Evolutionary conservation across 2,888 invertebrate species (phyloP).

Genomic region (Andrena chrysosceles): DNA sequence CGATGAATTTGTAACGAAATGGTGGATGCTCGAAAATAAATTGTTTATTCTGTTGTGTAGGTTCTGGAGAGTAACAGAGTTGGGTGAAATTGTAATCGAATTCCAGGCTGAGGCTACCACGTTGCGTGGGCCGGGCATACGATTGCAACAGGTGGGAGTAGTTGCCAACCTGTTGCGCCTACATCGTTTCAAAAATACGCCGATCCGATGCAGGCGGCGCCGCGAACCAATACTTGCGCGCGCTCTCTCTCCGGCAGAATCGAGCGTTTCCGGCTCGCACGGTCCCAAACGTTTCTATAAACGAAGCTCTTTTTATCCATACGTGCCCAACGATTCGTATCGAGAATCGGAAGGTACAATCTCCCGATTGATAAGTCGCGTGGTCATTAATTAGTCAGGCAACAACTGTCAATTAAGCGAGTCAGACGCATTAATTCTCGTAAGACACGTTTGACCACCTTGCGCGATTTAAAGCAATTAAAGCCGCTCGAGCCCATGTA

Average conservation of each 20-base stretch:
- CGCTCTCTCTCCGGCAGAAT: conserved; percentile 3
- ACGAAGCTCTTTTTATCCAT: background rate
- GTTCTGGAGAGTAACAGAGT: conserved; percentile 18
- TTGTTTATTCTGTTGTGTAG: background rate
- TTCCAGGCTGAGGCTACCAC: conserved; percentile 53
- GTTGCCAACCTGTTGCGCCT: conserved; percentile 77
- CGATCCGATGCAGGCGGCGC: conserved; percentile 29
- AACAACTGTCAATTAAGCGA: conserved; percentile 30
- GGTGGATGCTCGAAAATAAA: background rate
- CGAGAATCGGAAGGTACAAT: background rate
- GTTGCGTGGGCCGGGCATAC: conserved; percentile 69
- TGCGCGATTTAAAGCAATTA: conserved; percentile 13
- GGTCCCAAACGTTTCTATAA: background rate
- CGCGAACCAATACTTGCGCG: conserved; percentile 19
- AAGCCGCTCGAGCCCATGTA: background rate
- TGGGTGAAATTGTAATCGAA: conserved; percentile 63
- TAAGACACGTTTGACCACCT: conserved; percentile 43
- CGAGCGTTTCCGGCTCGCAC: background rate
- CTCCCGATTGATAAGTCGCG: conserved; percentile 18
- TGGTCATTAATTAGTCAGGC: conserved; percentile 45
- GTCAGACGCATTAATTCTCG: conserved; percentile 20
- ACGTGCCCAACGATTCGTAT: background rate
- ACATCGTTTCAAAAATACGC: conserved; percentile 62
- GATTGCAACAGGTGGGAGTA: conserved; percentile 75
- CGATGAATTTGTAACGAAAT: no score